Evolutionary conservation across 2,888 invertebrate genomes (phyloP).

Genomic region (Lobophora halterata): DNA sequence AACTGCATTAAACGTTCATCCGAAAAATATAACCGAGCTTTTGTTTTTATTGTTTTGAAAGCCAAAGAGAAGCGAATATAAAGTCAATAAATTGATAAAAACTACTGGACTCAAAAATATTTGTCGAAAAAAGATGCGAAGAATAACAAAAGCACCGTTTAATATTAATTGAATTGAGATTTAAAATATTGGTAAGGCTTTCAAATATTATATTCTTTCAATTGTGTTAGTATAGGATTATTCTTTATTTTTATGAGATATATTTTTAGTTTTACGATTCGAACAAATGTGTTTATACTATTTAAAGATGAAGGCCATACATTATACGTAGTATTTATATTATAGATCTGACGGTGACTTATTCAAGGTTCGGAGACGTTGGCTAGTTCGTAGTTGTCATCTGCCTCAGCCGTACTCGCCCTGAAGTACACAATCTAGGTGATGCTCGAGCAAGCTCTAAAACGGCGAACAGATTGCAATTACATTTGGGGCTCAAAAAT

Average conservation of each 20-base stretch:
- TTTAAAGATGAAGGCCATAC: conserved; percentile 3
- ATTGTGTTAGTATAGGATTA: too few relatives aligned
- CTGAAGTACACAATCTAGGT: too few relatives aligned
- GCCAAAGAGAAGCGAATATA: too few relatives aligned
- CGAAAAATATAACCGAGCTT: not conserved
- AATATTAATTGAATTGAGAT: too few relatives aligned
- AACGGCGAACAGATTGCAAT: conserved; percentile 1
- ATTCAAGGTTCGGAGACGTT: conserved; percentile 2
- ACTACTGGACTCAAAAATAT: too few relatives aligned
- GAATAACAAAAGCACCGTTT: too few relatives aligned
- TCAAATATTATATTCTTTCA: too few relatives aligned
- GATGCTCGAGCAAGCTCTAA: not conserved
- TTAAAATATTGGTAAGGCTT: too few relatives aligned
- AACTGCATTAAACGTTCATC: conserved; percentile 1
- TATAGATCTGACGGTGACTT: conserved; percentile 9
- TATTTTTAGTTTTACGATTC: conserved; percentile 3
- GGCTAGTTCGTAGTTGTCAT: not conserved
- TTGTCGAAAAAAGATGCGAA: too few relatives aligned
- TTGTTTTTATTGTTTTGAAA: not conserved
- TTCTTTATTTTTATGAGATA: conserved; percentile 2
- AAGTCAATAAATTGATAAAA: conserved; percentile 1
- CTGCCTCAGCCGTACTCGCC: conserved; percentile 2
- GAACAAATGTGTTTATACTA: conserved; percentile 6
- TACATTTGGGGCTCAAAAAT: conserved; percentile 12
- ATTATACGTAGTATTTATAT: conserved; percentile 6